phyloP scores from a whole-genome alignment of 2,113 vertebrate genomes.

The Globicephala melas region DNA sequence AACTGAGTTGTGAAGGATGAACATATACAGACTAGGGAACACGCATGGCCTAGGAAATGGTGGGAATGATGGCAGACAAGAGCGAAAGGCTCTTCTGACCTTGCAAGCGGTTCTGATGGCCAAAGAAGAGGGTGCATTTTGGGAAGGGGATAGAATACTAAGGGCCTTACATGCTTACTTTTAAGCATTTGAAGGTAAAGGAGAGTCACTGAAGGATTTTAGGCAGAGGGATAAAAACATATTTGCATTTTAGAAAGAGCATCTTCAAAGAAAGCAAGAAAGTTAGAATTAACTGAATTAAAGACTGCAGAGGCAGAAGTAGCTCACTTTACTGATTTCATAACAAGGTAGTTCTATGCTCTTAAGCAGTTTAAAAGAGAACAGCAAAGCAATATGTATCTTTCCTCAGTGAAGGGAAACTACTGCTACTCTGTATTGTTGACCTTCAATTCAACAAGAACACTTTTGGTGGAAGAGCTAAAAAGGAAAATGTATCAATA shows the following conservation, averaged over 20 bases:
- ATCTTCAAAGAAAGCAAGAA: not conserved
- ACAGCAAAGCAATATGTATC: not conserved
- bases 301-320: not conserved
- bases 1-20: not conserved
- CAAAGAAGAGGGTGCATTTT: not conserved
- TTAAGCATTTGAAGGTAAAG: not conserved
- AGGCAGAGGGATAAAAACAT: not conserved
- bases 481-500: not conserved
- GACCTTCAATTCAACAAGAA: not conserved
- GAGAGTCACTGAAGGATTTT: not conserved
- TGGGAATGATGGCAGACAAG: too few species aligned
- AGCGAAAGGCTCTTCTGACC: not conserved
- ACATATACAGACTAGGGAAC: not conserved
- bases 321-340: not conserved
- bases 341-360: not conserved
- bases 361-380: not conserved
- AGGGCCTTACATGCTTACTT: not conserved
- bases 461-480: not conserved
- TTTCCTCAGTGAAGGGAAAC: not conserved
- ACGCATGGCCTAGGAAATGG: not conserved
- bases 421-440: not conserved
- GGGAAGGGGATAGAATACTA: not conserved
- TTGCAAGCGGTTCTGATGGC: not conserved
- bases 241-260: not conserved
- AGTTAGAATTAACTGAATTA: not conserved